Percentiles rank a stretch among this genome's conserved stretches.
phyloP scores from a whole-genome alignment of 2,113 vertebrate species.

The Passer domesticus region DNA sequence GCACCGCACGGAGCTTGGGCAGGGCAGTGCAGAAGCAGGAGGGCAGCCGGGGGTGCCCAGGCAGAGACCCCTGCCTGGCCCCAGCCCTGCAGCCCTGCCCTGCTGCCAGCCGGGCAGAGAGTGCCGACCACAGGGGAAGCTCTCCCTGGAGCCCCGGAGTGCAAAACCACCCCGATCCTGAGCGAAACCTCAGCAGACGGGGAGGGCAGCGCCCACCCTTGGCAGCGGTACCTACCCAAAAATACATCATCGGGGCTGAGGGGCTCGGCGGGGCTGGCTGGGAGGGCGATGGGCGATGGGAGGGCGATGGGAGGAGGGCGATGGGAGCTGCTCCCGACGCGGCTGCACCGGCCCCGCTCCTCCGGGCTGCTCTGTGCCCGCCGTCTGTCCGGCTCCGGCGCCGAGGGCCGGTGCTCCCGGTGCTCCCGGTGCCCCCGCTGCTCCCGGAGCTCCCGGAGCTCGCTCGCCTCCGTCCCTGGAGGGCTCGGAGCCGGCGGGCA shows the following conservation, averaged over 20 bases:
- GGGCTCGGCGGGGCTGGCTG: neutral
- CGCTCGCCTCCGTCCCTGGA: neutral
- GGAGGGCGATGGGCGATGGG: neutral
- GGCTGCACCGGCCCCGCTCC: neutral
- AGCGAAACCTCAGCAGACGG: neutral
- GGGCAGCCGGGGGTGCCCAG: neutral
- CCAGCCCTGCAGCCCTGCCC: neutral
- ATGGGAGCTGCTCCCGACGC: neutral
- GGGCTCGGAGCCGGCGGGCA: neutral
- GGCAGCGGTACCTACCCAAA: conserved; percentile 53
- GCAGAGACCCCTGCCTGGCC: neutral
- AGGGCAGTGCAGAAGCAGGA: neutral
- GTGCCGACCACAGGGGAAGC: neutral
- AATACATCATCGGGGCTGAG: conserved; percentile 42
- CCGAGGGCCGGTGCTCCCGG: neutral
- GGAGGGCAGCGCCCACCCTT: neutral
- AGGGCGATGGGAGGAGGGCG: neutral
- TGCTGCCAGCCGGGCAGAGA: neutral
- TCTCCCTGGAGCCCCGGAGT: neutral
- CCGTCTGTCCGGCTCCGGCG: neutral
- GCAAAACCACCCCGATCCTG: neutral
- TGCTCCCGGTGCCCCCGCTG: neutral
- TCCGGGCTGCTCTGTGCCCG: neutral
- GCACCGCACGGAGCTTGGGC: accelerated
- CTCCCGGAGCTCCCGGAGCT: neutral